phyloP scores from a whole-genome alignment of 2,113 vertebrate genomes.

The Haemorhous mexicanus region DNA sequence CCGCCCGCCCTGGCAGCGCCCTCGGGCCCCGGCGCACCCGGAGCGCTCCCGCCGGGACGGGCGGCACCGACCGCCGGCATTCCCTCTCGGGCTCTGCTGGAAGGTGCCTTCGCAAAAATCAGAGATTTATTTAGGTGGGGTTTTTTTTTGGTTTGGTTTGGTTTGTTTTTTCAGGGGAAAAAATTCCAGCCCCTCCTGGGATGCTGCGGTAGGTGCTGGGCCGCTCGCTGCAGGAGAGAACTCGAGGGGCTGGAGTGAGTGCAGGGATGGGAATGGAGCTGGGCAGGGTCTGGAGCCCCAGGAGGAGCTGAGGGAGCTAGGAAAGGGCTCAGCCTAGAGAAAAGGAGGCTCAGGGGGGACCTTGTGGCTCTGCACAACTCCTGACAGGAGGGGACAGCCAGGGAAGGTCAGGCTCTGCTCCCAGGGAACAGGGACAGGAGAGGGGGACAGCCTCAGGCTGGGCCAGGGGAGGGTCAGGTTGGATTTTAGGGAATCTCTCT shows the following conservation, averaged over 20 bases:
- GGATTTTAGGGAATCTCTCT: no score
- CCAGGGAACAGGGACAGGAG: background rate
- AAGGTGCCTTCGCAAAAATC: background rate
- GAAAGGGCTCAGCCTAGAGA: background rate
- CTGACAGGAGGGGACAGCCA: background rate
- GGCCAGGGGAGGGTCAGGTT: fast-evolving
- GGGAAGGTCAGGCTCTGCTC: background rate
- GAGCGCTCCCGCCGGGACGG: fast-evolving
- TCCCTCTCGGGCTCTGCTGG: background rate
- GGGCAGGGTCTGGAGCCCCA: background rate
- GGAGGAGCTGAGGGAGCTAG: background rate
- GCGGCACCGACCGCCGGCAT: fast-evolving
- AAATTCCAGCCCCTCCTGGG: fast-evolving
- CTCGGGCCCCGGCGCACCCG: background rate
- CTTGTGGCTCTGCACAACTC: background rate
- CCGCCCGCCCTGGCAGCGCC: conserved; percentile 7
- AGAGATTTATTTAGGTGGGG: background rate
- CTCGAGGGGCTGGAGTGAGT: fast-evolving
- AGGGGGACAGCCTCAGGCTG: fast-evolving
- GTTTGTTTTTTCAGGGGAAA: fast-evolving
- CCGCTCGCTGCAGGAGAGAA: fast-evolving
- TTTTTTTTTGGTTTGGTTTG: no score
- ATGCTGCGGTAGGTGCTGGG: fast-evolving
- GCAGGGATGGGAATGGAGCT: background rate
- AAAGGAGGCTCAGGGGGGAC: background rate